Evolutionary conservation across 2,113 vertebrate species (phyloP), one percentile per base, ranked within the genome.

Genomic region (Chaetorhynchus papuensis): DNA sequence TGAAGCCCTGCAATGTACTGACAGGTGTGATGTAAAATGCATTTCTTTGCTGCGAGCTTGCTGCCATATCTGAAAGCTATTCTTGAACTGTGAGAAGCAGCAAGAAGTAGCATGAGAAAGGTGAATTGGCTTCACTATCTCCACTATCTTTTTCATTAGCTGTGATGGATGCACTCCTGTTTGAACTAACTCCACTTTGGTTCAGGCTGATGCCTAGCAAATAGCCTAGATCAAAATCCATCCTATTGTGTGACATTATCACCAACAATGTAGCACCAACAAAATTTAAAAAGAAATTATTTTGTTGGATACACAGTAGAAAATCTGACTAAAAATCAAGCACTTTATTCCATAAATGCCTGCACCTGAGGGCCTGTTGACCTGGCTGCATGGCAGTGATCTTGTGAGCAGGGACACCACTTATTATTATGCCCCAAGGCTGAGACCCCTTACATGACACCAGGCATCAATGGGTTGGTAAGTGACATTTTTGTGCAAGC

Each of bases 401-500:
- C 22, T 6, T 2, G 1, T 24, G 28, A 66, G 9, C 7, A 61
- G 19, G 18, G 26, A 53, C 7, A 5, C 12, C 13, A 52, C 7
- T 60, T 13, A 19, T 22, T 8, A 23, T 75, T 42, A 17, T 14
- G 2, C 7, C 15, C 33, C 2, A 10, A 70, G 37, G 11, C 15
- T 66, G 31, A 66, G 8, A 71, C 47, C 15, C 11, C 23, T 59
- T 35, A 33, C 16, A 11, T 33, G 11, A 75, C 52, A 39, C 4
- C 23, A 87, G 18, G 42, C 2, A 66, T 28, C 2, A 2, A 0
- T 22, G 12, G 1, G 4, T 24, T 61, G 26, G 7, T n/a, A 66
- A 76, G 16, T 56, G n/a, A 70, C 1, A 33, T 47, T 70, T 60
- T 61, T 83, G 23, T 49, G 20, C 17, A 50, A 41, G 6, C 11